Conservation (phyloP, 2,113 vertebrate species). For the Sinosuthora webbiana region DNA sequence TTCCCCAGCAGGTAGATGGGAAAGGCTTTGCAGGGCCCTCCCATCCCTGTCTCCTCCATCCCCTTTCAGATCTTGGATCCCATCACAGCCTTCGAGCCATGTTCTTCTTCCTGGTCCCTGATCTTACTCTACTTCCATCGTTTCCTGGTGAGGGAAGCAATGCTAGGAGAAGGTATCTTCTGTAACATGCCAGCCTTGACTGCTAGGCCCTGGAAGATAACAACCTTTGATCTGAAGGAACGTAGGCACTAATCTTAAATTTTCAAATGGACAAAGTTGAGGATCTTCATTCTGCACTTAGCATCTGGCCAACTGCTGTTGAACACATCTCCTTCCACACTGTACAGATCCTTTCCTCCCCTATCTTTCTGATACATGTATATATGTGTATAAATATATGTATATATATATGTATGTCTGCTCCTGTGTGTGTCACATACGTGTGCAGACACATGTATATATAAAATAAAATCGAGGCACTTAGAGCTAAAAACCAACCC, state of each 20-base stretch:
- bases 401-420: background rate
- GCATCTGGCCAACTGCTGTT: conserved; percentile 29
- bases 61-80: background rate
- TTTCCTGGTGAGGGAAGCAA: background rate
- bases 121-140: background rate
- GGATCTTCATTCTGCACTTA: conserved; percentile 44
- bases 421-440: background rate
- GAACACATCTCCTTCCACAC: background rate
- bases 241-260: background rate
- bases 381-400: background rate
- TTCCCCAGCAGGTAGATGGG: background rate
- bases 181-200: conserved; percentile 7
- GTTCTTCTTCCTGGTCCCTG: background rate
- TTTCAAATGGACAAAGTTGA: conserved; percentile 26
- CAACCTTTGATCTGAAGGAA: background rate
- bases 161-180: background rate
- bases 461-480: conserved; percentile 1
- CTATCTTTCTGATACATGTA: background rate
- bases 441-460: background rate
- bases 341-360: background rate
- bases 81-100: background rate
- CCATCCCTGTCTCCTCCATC: background rate
- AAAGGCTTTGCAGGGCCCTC: background rate
- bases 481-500: background rate
- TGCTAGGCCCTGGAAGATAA: conserved; percentile 4